Evolutionary conservation across 2,888 invertebrate genomes (phyloP), one percentile per base, ranked within the genome.

Genomic region (Cheilosia pagana): DNA sequence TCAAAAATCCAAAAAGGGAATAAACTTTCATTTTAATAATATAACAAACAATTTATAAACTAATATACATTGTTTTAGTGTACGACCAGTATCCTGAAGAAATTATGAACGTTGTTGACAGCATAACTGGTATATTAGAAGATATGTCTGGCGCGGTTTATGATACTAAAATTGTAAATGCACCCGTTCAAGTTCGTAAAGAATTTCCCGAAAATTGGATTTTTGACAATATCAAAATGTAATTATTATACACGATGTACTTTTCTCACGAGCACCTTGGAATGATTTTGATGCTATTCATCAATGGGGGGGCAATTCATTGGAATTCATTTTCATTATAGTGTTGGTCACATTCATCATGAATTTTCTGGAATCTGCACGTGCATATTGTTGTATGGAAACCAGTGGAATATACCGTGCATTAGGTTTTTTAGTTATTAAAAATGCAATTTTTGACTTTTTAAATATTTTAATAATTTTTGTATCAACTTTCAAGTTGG

Each of bases 121-220:
- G 71, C 39, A 75, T 85, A 48, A 43, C 12, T 76, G n/a, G 16
- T 45, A 53, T 85, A 67, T 39, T 85, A 71, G 53, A 62, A 19
- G 59, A 50, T 50, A 48, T 85, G 35, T 76, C 81, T 25, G 43
- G 43, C 19, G 52, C 83, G 23, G 60, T 65, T 25, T 79, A 71
- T 63, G 81, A 81, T 28, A 71, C 65, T 14, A 81, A 76, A 68
- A 81, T 85, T 31, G 28, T 67, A 10, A 76, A 16, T n/a, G 52
- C 60, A 67, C 55, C 60, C 1, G 5, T 41, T 50, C 53, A 12
- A 10, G 31, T 52, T 39, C 81, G 85, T 53, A 85, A 85, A 76
- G 67, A 75, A 53, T 85, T 85, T 67, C 85, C 81, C 43, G 81
- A 85, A 75, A 85, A 74, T 77, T 87, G 87, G 87, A 81, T 81